phyloP scores from a whole-genome alignment of 2,113 vertebrate species.

The Odobenus rosmarus region DNA sequence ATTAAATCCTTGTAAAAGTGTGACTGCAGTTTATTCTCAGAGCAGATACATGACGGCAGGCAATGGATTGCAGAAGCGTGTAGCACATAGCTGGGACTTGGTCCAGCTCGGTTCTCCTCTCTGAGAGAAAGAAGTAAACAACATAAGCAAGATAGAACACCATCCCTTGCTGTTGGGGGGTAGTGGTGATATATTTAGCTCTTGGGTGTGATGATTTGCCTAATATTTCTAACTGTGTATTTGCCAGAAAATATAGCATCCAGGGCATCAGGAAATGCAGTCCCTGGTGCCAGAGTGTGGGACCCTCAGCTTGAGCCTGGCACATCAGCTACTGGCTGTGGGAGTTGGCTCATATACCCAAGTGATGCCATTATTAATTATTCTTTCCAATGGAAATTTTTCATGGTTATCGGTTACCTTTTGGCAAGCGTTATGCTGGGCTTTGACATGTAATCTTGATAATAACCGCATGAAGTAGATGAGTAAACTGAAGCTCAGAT shows the following conservation, averaged over 20 bases:
- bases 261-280: neutral
- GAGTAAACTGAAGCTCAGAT: neutral
- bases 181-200: constrained; percentile 66
- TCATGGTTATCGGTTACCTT: neutral
- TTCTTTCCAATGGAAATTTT: neutral
- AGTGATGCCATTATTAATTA: neutral
- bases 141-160: constrained; percentile 61
- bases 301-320: neutral
- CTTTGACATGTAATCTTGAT: constrained; percentile 27
- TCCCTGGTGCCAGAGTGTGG: neutral
- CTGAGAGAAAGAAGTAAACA: constrained; percentile 68
- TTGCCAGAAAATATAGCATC: constrained; percentile 33
- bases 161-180: constrained; percentile 34
- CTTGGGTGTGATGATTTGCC: constrained; percentile 48
- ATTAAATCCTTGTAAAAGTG: constrained; percentile 45
- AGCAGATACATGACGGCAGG: constrained; percentile 55
- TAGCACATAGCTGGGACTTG: constrained; percentile 69
- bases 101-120: constrained; percentile 67
- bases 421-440: constrained; percentile 1
- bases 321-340: neutral
- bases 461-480: neutral
- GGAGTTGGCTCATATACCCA: neutral
- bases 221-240: constrained; percentile 61
- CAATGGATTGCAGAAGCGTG: constrained; percentile 10
- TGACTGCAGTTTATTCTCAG: constrained; percentile 67